phyloP scores from a whole-genome alignment of 1,140 invertebrate species.

The Drosophila pseudoobscura region DNA sequence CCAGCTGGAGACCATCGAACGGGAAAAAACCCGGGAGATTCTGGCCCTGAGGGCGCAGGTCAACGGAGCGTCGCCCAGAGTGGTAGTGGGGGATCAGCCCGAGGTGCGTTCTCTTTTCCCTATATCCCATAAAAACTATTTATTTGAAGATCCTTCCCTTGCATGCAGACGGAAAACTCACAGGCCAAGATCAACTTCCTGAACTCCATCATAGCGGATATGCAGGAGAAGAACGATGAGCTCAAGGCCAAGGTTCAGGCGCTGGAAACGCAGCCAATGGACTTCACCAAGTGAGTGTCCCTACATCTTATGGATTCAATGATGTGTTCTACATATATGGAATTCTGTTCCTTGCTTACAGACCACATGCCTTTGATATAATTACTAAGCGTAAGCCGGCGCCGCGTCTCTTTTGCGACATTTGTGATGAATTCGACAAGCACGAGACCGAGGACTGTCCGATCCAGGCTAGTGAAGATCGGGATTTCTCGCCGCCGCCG shows the following conservation, averaged over 20 bases:
- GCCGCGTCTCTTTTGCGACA: constrained; percentile 97
- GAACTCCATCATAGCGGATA: constrained; percentile 97
- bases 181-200: constrained; percentile 92
- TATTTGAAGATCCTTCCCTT: not conserved
- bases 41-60: constrained; percentile 43
- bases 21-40: constrained; percentile 67
- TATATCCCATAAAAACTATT: too few relatives aligned
- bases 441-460: constrained; percentile 99
- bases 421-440: constrained; percentile 97
- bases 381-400: constrained; percentile 84
- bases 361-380: constrained; percentile 69
- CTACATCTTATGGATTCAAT: not conserved
- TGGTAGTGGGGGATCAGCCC: constrained; percentile 3
- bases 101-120: constrained; percentile 30
- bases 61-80: constrained; percentile 26
- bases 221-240: constrained; percentile 95
- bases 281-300: constrained; percentile 65
- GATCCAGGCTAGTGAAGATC: constrained; percentile 88
- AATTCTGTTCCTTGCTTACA: constrained; percentile 24
- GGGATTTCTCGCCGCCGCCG: constrained; percentile 83
- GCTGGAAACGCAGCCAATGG: constrained; percentile 88
- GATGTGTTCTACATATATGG: not conserved
- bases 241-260: constrained; percentile 90
- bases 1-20: constrained; percentile 48
- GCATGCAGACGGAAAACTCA: constrained; percentile 55